Percentiles rank a stretch among this genome's conserved stretches.
Evolutionary conservation across 2,888 invertebrate genomes (phyloP).

Genomic region (Erebia epiphron): DNA sequence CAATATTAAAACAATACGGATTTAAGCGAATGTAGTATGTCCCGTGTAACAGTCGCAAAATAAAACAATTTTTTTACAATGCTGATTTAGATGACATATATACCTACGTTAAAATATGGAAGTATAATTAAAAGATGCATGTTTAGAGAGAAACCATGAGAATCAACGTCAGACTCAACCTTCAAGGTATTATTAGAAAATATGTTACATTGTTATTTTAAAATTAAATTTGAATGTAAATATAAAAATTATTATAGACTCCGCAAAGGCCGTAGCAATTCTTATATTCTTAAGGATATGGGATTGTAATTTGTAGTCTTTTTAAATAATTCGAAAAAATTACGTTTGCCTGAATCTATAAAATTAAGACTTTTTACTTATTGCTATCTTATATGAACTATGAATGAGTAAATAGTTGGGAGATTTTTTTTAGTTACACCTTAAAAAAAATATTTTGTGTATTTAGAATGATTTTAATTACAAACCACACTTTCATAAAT

Average conservation of each 20-base stretch:
- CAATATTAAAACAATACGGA: too few species aligned
- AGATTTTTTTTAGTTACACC: background rate
- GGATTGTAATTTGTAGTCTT: background rate
- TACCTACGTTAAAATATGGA: too few species aligned
- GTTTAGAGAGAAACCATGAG: background rate
- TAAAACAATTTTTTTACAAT: too few species aligned
- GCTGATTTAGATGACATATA: background rate
- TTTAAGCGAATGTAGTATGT: too few species aligned
- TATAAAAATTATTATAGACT: background rate
- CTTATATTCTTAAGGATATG: background rate
- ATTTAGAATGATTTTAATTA: too few species aligned
- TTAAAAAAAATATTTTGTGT: background rate
- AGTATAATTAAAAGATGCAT: too few species aligned
- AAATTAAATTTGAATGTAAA: background rate
- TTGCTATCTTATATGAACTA: slow-evolving; percentile 23
- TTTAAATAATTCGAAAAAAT: background rate
- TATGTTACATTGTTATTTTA: background rate
- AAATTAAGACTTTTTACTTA: slow-evolving; percentile 16
- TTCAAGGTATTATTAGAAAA: slow-evolving; percentile 3
- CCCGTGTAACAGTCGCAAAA: too few species aligned
- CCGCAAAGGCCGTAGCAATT: background rate
- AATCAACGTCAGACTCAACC: background rate
- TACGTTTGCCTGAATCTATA: slow-evolving; percentile 6
- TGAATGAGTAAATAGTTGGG: slow-evolving; percentile 1
- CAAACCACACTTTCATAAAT: too few species aligned